Evolutionary conservation across 2,113 vertebrate genomes (phyloP).

Genomic region (Falco punctatus): DNA sequence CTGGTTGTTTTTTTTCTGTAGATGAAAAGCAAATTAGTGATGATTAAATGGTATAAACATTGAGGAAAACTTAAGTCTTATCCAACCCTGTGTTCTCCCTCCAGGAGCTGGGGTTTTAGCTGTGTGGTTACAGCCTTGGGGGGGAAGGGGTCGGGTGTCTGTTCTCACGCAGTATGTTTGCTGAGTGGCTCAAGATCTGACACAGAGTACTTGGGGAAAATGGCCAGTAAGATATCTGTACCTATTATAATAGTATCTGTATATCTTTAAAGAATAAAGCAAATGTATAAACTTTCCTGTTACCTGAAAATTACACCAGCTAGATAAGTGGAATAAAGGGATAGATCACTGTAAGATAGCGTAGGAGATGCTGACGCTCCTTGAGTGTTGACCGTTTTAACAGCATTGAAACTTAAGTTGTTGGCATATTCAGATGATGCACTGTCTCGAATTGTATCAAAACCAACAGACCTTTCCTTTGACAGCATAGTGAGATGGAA

Average conservation of each 20-base stretch:
- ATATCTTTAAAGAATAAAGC: not conserved
- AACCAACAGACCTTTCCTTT: not conserved
- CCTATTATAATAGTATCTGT: not conserved
- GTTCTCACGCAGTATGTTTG: fast-evolving
- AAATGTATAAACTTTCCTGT: not conserved
- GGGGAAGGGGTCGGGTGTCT: not conserved
- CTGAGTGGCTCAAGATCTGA: not conserved
- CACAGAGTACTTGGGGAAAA: not conserved
- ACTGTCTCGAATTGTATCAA: not conserved
- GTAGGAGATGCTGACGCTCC: not conserved
- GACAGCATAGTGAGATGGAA: not conserved
- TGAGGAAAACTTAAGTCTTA: not conserved
- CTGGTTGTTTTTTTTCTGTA: not conserved
- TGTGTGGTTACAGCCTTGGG: not conserved
- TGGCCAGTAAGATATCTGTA: not conserved
- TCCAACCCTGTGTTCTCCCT: not conserved
- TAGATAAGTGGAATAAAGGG: not conserved
- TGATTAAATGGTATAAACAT: not conserved
- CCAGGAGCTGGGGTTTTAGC: not conserved
- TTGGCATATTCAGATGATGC: not conserved
- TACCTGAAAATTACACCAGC: not conserved
- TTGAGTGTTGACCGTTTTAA: not conserved
- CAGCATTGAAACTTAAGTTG: not conserved
- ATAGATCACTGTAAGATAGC: not conserved
- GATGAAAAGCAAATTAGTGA: not conserved